Percentiles rank a stretch among this genome's conserved stretches.
These are phyloP conservation scores for Hydrotaea cyrtoneurina DNA, from an alignment of 2,888 invertebrate species.

Conservation along the genomic window DNA sequence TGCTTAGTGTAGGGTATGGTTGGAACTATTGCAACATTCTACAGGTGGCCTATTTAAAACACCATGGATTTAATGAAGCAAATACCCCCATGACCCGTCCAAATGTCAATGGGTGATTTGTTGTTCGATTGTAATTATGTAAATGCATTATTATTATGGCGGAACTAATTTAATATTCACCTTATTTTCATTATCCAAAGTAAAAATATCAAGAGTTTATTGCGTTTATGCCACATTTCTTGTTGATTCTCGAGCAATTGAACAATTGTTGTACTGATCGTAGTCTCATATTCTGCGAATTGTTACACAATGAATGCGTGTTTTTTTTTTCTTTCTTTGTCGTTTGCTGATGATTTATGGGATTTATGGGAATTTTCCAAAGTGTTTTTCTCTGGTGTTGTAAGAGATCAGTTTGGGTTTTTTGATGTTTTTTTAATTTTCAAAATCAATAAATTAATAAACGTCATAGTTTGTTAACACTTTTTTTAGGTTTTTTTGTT, in stretches of 20 bases:
- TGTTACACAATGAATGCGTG: slow-evolving; percentile 38
- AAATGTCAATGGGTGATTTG: not conserved
- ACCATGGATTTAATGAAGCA: too few species aligned
- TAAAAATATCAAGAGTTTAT: slow-evolving; percentile 79
- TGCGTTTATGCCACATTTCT: slow-evolving; percentile 80
- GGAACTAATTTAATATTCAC: slow-evolving; percentile 71
- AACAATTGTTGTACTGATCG: slow-evolving; percentile 20
- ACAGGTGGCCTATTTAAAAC: too few species aligned
- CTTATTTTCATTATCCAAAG: slow-evolving; percentile 81
- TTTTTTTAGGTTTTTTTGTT: not conserved
- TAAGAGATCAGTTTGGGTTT: not conserved
- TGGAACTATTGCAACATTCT: too few species aligned
- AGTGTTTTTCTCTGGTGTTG: too few species aligned
- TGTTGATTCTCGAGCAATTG: slow-evolving; percentile 48
- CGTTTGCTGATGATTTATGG: not conserved
- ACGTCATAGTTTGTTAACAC: too few species aligned
- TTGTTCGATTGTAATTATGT: not conserved
- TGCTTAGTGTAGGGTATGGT: too few species aligned
- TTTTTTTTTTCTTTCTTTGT: not conserved
- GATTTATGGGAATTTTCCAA: too few species aligned
- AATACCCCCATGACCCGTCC: too few species aligned
- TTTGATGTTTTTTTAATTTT: too few species aligned
- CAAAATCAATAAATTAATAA: too few species aligned
- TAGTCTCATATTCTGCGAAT: slow-evolving; percentile 61
- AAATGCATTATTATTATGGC: slow-evolving; percentile 15